Evolutionary conservation across 2,888 invertebrate genomes (phyloP).

Genomic region (Lordiphosa fenestrarum): DNA sequence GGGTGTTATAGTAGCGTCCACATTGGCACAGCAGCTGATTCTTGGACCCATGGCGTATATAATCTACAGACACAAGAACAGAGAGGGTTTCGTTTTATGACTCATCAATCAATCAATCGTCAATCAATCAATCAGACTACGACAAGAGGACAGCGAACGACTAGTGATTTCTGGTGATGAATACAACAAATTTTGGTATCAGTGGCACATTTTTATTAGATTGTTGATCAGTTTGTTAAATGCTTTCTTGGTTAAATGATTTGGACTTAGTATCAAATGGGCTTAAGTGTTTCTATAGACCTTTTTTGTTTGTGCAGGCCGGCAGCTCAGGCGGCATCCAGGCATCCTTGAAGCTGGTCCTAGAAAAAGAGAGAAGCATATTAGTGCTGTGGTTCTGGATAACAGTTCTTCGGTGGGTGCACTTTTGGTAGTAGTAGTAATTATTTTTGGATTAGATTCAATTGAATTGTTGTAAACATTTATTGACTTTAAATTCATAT

Average conservation of each 20-base stretch:
- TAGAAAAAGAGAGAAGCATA: conserved; percentile 68
- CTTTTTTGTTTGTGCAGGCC: neutral
- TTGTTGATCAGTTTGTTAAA: conserved; percentile 21
- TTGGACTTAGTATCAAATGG: conserved; percentile 4
- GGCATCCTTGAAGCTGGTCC: conserved; percentile 13
- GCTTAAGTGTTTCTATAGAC: neutral
- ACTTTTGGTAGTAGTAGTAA: conserved; percentile 2
- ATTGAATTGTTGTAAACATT: conserved; percentile 61
- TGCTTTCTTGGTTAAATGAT: conserved; percentile 30
- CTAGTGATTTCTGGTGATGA: conserved; percentile 36
- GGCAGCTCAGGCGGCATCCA: neutral
- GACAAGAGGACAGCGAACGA: conserved; percentile 4
- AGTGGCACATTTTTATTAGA: conserved; percentile 38
- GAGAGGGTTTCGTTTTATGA: conserved; percentile 28
- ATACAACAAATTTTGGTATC: conserved; percentile 61
- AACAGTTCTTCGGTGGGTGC: neutral
- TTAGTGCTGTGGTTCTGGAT: conserved; percentile 42
- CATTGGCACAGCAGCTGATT: conserved; percentile 79
- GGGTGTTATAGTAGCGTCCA: conserved; percentile 79
- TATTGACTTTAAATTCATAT: conserved; percentile 47
- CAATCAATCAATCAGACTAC: conserved; percentile 15
- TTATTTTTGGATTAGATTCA: neutral
- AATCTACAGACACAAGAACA: conserved; percentile 30
- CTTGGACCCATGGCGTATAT: conserved; percentile 48
- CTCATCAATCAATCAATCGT: conserved; percentile 12